Conservation (phyloP, 2,113 vertebrate genomes). For the Anarrhichthys ocellatus region DNA sequence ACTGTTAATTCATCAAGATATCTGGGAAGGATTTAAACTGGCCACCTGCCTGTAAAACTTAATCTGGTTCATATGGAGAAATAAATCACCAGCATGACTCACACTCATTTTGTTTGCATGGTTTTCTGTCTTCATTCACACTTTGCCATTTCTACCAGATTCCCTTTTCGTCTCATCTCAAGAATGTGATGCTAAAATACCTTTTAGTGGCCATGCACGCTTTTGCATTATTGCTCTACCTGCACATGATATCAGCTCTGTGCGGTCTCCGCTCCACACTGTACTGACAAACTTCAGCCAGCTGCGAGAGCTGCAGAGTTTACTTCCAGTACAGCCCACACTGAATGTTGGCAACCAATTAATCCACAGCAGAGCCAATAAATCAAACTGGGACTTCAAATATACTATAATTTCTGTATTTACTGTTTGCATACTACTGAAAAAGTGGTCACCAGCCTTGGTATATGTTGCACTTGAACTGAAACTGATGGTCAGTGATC, state of each 20-base stretch:
- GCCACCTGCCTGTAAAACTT: not conserved
- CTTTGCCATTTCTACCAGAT: not conserved
- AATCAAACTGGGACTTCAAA: slow-evolving; percentile 4
- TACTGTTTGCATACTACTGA: not conserved
- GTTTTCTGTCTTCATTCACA: not conserved
- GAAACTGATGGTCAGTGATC: not conserved
- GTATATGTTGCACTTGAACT: not conserved
- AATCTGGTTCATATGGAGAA: not conserved
- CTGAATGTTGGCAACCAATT: slow-evolving; percentile 8
- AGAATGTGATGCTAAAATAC: slow-evolving; percentile 4
- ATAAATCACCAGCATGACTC: not conserved
- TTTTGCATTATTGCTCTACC: not conserved
- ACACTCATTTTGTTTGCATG: not conserved
- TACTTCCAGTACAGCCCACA: not conserved
- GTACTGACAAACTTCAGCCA: slow-evolving; percentile 3
- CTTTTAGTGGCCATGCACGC: not conserved
- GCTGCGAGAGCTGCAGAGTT: slow-evolving; percentile 28
- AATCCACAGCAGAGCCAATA: slow-evolving; percentile 6
- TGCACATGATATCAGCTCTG: slow-evolving; percentile 14
- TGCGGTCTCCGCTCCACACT: slow-evolving; percentile 12
- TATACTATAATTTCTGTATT: not conserved
- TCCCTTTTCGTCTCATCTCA: not conserved
- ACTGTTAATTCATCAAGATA: not conserved
- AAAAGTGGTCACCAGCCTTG: not conserved
- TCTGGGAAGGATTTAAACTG: not conserved